Evolutionary conservation across 2,113 vertebrate genomes (phyloP).

Genomic region (Varanus komodoensis): DNA sequence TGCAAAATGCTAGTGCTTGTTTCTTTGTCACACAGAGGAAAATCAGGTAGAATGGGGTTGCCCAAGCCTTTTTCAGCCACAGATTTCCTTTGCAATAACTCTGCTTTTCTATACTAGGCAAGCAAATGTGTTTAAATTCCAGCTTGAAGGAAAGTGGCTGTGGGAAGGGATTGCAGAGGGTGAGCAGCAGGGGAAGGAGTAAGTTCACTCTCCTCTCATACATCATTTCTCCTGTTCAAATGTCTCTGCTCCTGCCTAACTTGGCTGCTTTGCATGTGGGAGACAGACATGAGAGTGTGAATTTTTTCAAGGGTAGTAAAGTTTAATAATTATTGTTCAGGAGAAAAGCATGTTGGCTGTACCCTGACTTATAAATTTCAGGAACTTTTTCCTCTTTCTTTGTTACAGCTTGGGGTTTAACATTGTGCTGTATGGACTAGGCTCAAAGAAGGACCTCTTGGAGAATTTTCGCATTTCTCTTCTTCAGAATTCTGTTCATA

Average conservation of each 20-base stretch:
- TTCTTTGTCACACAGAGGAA: not conserved
- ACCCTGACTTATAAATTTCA: slow-evolving; percentile 40
- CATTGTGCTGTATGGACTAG: slow-evolving; percentile 93
- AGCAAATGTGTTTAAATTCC: not conserved
- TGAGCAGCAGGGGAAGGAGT: not conserved
- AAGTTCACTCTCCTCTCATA: not conserved
- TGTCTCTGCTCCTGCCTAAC: not conserved
- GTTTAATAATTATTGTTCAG: not conserved
- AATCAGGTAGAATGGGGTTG: not conserved
- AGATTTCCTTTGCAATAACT: not conserved
- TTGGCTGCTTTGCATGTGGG: not conserved
- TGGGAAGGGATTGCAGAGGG: not conserved
- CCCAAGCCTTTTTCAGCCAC: not conserved
- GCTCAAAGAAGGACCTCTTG: slow-evolving; percentile 92
- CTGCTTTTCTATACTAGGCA: too few species aligned
- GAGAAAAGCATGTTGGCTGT: not conserved
- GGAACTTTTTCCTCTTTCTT: slow-evolving; percentile 38
- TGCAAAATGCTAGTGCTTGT: not conserved
- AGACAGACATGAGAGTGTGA: not conserved
- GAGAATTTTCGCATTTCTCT: slow-evolving; percentile 89
- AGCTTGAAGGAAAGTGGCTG: not conserved
- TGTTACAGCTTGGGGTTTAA: slow-evolving; percentile 89
- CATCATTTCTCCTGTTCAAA: not conserved
- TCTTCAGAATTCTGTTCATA: slow-evolving; percentile 85
- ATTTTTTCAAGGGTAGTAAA: not conserved